Evolutionary conservation across 2,113 vertebrate species (phyloP).

Genomic region (Meriones unguiculatus): DNA sequence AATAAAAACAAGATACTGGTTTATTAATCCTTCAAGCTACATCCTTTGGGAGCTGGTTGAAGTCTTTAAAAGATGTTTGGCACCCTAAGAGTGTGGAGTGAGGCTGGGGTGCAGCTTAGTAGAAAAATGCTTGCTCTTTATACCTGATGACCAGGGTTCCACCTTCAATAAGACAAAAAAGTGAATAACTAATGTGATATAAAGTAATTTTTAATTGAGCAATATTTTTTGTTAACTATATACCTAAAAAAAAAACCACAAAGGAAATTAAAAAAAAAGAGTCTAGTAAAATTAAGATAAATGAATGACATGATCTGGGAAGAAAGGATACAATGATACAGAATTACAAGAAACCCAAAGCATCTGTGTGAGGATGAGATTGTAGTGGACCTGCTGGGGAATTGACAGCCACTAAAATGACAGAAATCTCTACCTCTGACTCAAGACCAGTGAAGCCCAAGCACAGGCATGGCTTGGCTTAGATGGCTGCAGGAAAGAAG

Average conservation of each 20-base stretch:
- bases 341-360: background rate
- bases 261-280: background rate
- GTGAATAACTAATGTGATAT: background rate
- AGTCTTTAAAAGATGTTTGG: accelerated
- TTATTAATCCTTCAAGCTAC: background rate
- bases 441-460: accelerated
- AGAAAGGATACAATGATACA: accelerated
- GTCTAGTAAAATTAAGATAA: background rate
- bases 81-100: accelerated
- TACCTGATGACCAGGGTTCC: background rate
- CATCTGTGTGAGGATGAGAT: background rate
- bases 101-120: background rate
- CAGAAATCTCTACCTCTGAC: background rate
- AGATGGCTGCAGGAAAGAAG: background rate
- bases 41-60: background rate
- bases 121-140: background rate
- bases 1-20: background rate
- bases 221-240: background rate
- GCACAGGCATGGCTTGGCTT: accelerated
- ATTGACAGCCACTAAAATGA: too few species aligned
- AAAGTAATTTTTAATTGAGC: background rate
- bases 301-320: too few species aligned
- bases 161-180: background rate
- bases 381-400: background rate
- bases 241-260: background rate